Percentiles rank a stretch among this genome's conserved stretches.
Evolutionary conservation across 2,888 invertebrate species (phyloP).

Genomic region (Diaprepes abbreviatus): DNA sequence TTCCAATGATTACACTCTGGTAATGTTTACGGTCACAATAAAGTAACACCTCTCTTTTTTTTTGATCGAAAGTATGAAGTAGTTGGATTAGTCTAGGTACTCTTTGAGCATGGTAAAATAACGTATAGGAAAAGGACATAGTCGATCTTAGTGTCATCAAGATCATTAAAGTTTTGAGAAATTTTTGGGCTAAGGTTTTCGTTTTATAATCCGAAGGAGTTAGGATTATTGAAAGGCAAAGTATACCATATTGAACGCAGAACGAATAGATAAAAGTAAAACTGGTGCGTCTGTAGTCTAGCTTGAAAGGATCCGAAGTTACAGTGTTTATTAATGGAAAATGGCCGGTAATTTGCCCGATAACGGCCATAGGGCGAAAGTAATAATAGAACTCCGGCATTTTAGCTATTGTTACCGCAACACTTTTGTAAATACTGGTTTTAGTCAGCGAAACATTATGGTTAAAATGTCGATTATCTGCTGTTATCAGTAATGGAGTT

Average conservation of each 20-base stretch:
- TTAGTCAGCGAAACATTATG: too few relatives aligned
- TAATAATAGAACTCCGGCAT: slow-evolving; percentile 54
- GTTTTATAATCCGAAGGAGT: too few relatives aligned
- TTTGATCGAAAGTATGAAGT: slow-evolving; percentile 50
- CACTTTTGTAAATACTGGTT: too few relatives aligned
- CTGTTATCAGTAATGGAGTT: background rate
- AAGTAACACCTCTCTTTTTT: slow-evolving; percentile 30
- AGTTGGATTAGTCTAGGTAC: slow-evolving; percentile 52
- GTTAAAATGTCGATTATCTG: too few relatives aligned
- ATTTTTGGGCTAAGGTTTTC: background rate
- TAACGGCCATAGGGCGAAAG: slow-evolving; percentile 53
- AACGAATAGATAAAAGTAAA: slow-evolving; percentile 34
- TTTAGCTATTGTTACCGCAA: background rate
- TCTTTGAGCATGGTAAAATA: slow-evolving; percentile 44
- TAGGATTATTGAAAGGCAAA: slow-evolving; percentile 10
- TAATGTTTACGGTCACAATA: background rate
- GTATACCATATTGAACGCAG: slow-evolving; percentile 43
- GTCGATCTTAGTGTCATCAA: slow-evolving; percentile 48
- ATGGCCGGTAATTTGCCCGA: slow-evolving; percentile 51
- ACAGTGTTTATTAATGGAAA: slow-evolving; percentile 54
- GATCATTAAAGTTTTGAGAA: slow-evolving; percentile 34
- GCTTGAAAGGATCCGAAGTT: slow-evolving; percentile 35
- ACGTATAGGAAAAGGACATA: slow-evolving; percentile 48
- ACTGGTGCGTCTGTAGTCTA: slow-evolving; percentile 48
- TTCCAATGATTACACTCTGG: background rate